Evolutionary conservation across 2,888 invertebrate genomes (phyloP).

Genomic region (Harpalus rubripes): DNA sequence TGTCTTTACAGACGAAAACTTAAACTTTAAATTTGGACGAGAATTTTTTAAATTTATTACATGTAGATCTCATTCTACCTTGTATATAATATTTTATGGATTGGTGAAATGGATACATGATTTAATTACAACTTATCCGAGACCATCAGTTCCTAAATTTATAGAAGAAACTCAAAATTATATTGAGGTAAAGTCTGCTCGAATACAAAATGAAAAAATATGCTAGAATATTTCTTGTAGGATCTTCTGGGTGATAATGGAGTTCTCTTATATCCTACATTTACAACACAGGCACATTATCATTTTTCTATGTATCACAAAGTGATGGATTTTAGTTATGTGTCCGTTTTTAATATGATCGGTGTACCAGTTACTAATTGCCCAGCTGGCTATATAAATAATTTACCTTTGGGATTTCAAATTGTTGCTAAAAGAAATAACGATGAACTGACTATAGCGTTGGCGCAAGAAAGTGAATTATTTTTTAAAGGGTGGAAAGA

Average conservation of each 20-base stretch:
- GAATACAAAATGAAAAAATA: conserved; percentile 11
- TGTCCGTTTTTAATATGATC: conserved; percentile 90
- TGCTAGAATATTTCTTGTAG: conserved; percentile 73
- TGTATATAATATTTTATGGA: conserved; percentile 82
- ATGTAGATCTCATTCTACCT: conserved; percentile 83
- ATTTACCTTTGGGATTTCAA: conserved; percentile 86
- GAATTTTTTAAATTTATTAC: conserved; percentile 83
- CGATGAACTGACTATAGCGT: conserved; percentile 34
- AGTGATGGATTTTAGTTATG: conserved; percentile 87
- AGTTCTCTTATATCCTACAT: conserved; percentile 85
- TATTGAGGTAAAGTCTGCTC: conserved; percentile 80
- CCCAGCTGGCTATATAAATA: conserved; percentile 85
- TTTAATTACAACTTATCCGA: conserved; percentile 1
- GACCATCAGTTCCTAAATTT: neutral
- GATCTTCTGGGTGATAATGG: conserved; percentile 84
- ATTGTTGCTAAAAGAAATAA: conserved; percentile 69
- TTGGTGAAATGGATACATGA: conserved; percentile 74
- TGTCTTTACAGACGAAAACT: conserved; percentile 81
- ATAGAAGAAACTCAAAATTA: conserved; percentile 76
- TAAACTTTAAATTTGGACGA: conserved; percentile 78
- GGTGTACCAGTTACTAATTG: conserved; percentile 92
- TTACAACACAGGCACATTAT: conserved; percentile 83
- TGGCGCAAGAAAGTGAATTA: conserved; percentile 50
- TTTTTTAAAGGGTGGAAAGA: conserved; percentile 51
- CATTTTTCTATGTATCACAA: conserved; percentile 84